These are phyloP conservation scores for Drosophila sordidapex DNA, from an alignment of 2,888 invertebrate species.

Conservation along the genomic window DNA sequence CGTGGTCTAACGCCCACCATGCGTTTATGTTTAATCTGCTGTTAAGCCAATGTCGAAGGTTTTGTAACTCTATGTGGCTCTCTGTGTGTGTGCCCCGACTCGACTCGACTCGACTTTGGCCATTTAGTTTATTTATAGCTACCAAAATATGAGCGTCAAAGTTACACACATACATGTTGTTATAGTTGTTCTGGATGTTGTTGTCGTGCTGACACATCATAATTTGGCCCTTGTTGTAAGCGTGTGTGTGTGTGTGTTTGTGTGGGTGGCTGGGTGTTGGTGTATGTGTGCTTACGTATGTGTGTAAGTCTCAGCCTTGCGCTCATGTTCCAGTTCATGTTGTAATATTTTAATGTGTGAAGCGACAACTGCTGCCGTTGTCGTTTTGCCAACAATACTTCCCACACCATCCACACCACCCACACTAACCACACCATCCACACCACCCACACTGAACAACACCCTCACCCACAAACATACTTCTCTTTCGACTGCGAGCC, in stretches of 20 bases:
- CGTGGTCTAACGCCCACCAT: slow-evolving; percentile 24
- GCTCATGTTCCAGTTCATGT: slow-evolving; percentile 77
- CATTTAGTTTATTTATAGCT: slow-evolving; percentile 77
- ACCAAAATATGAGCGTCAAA: slow-evolving; percentile 70
- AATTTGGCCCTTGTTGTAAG: slow-evolving; percentile 60
- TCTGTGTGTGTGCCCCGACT: neutral
- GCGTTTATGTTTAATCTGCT: slow-evolving; percentile 69
- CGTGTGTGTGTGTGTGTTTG: slow-evolving; percentile 9
- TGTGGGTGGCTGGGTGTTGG: neutral
- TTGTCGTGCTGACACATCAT: slow-evolving; percentile 70
- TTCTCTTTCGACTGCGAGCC: slow-evolving; percentile 5
- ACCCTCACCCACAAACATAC: neutral
- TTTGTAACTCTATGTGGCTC: slow-evolving; percentile 20
- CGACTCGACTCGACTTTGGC: slow-evolving; percentile 48
- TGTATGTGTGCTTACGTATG: slow-evolving; percentile 12
- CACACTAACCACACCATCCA: neutral
- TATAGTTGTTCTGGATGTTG: slow-evolving; percentile 33
- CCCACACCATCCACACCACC: neutral
- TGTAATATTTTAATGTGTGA: slow-evolving; percentile 79
- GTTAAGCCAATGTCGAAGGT: slow-evolving; percentile 60
- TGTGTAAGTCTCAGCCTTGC: slow-evolving; percentile 36
- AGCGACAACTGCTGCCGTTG: slow-evolving; percentile 78
- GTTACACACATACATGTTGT: slow-evolving; percentile 26
- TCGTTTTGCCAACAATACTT: slow-evolving; percentile 61
- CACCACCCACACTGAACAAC: neutral